These are phyloP conservation scores for Coranthus polyacanthus DNA, from an alignment of 2,797 vertebrate genomes.

Conservation along the genomic window DNA sequence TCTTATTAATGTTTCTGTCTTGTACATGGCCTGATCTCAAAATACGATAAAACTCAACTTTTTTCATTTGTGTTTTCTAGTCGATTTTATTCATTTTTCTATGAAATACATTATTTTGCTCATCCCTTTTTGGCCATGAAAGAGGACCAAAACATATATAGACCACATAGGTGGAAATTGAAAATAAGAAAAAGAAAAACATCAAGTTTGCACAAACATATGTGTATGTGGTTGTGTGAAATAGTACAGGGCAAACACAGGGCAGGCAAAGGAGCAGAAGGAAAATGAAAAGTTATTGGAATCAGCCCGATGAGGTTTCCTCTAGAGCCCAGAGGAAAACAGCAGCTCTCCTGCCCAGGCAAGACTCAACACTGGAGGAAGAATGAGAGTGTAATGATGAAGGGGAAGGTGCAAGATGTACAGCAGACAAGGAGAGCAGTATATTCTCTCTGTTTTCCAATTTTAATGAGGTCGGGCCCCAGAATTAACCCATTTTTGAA, in stretches of 20 bases:
- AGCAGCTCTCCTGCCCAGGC: conserved; percentile 46
- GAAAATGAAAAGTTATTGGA: conserved; percentile 64
- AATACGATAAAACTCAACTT: too few species aligned
- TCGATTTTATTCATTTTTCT: too few species aligned
- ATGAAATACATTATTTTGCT: too few species aligned
- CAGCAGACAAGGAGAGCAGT: conserved; percentile 13
- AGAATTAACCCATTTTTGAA: conserved; percentile 26
- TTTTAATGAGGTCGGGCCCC: conserved; percentile 50
- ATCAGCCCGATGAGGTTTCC: conserved; percentile 44
- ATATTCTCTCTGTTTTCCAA: conserved; percentile 45
- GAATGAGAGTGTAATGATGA: conserved; percentile 42
- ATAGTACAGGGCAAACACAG: conserved; percentile 35
- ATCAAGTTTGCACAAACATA: background rate
- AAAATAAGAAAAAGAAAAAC: background rate
- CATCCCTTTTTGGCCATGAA: too few species aligned
- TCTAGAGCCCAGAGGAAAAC: conserved; percentile 51
- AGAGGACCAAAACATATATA: too few species aligned
- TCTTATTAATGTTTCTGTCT: too few species aligned
- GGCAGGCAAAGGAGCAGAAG: conserved; percentile 30
- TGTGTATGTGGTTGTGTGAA: conserved; percentile 7
- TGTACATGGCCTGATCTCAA: too few species aligned
- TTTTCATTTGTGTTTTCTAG: too few species aligned
- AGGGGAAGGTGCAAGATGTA: conserved; percentile 38
- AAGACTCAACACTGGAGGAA: conserved; percentile 41
- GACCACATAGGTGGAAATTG: too few species aligned